A percentile compares a stretch with the other conserved stretches of the same genome.
phyloP scores from a whole-genome alignment of 2,888 invertebrate genomes.

The Vanessa cardui region DNA sequence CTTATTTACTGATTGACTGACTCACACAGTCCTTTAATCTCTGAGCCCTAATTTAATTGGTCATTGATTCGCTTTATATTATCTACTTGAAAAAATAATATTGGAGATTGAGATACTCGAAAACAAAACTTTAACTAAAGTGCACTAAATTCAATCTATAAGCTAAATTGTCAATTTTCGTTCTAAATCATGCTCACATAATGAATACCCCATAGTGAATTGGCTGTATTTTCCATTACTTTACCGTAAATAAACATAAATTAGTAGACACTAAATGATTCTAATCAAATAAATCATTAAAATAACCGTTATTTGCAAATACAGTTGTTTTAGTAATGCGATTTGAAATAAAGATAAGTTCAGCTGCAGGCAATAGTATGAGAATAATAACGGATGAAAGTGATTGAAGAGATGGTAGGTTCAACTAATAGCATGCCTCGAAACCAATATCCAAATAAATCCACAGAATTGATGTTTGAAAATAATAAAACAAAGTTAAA shows the following conservation, averaged over 20 bases:
- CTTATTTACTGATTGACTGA: background rate
- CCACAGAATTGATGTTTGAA: constrained; percentile 36
- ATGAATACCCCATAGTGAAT: constrained; percentile 8
- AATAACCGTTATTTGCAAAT: constrained; percentile 14
- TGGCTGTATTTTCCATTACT: constrained; percentile 10
- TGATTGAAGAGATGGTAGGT: constrained; percentile 40
- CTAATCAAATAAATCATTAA: constrained; percentile 9
- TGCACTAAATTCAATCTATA: constrained; percentile 39
- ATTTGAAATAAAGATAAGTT: constrained; percentile 17
- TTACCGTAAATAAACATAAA: constrained; percentile 1
- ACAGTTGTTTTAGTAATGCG: constrained; percentile 24
- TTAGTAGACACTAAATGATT: constrained; percentile 12
- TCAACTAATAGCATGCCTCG: constrained; percentile 47
- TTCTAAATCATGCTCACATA: constrained; percentile 31
- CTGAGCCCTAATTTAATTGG: constrained; percentile 9
- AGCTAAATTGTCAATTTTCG: constrained; percentile 21
- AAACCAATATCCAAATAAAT: constrained; percentile 45
- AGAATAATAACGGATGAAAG: constrained; percentile 37
- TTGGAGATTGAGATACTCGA: constrained; percentile 62
- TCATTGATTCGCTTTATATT: background rate
- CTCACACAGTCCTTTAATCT: background rate
- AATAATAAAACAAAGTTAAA: constrained; percentile 42
- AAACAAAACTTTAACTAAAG: constrained; percentile 37
- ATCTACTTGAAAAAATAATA: constrained; percentile 60
- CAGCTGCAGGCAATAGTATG: constrained; percentile 28